A percentile compares a stretch with the other conserved stretches of the same genome.
phyloP scores from a whole-genome alignment of 2,888 invertebrate species.

The Caenorhabditis uteleia region DNA sequence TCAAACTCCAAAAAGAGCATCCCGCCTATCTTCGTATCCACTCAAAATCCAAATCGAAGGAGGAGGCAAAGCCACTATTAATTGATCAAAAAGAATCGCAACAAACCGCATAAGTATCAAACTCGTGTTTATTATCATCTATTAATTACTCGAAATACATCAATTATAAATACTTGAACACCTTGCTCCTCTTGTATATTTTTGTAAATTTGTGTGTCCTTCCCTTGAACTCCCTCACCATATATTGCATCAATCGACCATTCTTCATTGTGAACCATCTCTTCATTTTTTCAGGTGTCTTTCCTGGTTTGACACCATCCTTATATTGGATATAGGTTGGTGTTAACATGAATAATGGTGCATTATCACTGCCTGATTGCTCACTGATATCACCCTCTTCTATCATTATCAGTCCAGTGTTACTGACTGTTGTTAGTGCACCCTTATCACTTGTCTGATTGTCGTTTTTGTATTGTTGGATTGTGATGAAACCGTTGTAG shows the following conservation, averaged over 20 bases:
- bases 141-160: not conserved
- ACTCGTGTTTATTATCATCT: not conserved
- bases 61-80: no score
- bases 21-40: not conserved
- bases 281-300: conserved; percentile 26
- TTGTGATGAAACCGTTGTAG: conserved; percentile 49
- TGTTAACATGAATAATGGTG: conserved; percentile 33
- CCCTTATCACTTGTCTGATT: conserved; percentile 21
- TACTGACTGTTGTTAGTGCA: conserved; percentile 44
- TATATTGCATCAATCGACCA: conserved; percentile 42
- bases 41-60: no score
- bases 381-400: conserved; percentile 48
- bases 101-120: no score
- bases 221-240: conserved; percentile 36
- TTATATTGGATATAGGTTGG: conserved; percentile 24
- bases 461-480: conserved; percentile 48
- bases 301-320: not conserved
- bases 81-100: no score
- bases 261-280: conserved; percentile 47
- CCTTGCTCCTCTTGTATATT: conserved; percentile 37
- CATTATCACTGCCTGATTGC: conserved; percentile 26
- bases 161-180: conserved; percentile 32
- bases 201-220: conserved; percentile 45
- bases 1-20: not conserved
- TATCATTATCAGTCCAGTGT: conserved; percentile 47